Evolutionary conservation across 2,888 invertebrate genomes (phyloP).

Genomic region (Athalia circularis): DNA sequence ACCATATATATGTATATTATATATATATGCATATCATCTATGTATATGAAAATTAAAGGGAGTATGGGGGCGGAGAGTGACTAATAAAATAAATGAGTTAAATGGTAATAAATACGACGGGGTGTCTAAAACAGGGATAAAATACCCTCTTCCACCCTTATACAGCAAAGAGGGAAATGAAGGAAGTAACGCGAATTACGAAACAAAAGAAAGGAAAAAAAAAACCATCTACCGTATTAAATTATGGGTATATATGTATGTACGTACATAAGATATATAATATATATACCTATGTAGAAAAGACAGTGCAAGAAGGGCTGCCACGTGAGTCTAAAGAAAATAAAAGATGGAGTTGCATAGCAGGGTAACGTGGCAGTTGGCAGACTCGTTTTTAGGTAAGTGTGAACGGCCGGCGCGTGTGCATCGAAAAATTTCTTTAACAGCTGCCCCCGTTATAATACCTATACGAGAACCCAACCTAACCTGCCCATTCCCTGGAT

Average conservation of each 20-base stretch:
- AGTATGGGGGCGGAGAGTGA: not conserved
- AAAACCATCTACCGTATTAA: too few species aligned
- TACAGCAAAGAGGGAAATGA: too few species aligned
- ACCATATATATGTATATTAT: too few species aligned
- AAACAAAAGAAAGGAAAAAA: too few species aligned
- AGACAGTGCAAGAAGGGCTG: not conserved
- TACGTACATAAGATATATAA: too few species aligned
- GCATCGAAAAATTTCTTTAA: not conserved
- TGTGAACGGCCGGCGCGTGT: conserved; percentile 20
- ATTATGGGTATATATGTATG: too few species aligned
- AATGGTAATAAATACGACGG: conserved; percentile 25
- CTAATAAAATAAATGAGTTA: conserved; percentile 6
- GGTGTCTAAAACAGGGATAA: conserved; percentile 1
- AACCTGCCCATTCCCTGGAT: not conserved
- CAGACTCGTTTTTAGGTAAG: not conserved
- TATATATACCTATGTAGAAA: too few species aligned
- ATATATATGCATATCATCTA: too few species aligned
- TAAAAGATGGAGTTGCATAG: not conserved
- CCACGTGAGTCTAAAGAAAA: not conserved
- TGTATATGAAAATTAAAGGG: not conserved
- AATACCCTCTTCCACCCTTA: not conserved
- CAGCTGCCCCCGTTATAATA: conserved; percentile 33
- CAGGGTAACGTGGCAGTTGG: conserved; percentile 36
- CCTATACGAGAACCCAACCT: not conserved
- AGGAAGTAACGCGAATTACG: too few species aligned